phyloP scores from a whole-genome alignment of 2,113 vertebrate genomes.

The Lepus timidus region DNA sequence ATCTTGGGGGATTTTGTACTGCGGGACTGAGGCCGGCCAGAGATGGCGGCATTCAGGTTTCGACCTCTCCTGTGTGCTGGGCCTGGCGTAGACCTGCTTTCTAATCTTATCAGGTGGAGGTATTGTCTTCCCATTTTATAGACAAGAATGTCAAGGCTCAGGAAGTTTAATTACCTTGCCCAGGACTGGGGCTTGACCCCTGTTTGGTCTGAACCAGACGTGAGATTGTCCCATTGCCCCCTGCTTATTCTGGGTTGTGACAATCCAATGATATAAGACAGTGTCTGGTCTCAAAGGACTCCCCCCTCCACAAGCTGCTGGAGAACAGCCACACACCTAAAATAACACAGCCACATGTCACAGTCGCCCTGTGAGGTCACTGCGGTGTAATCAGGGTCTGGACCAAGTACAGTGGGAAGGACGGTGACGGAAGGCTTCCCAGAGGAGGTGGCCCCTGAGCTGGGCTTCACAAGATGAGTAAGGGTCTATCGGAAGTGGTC shows the following conservation, averaged over 20 bases:
- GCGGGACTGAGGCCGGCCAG: not conserved
- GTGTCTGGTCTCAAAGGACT: not conserved
- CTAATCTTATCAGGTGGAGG: not conserved
- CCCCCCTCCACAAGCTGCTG: too few relatives aligned
- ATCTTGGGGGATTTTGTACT: not conserved
- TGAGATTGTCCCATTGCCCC: fast-evolving
- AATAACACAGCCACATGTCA: too few relatives aligned
- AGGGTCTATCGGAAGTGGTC: not conserved
- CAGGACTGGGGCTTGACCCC: not conserved
- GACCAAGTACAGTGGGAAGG: not conserved
- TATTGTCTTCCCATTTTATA: not conserved
- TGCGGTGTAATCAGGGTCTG: not conserved
- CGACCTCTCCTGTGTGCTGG: not conserved
- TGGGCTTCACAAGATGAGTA: constrained; percentile 15
- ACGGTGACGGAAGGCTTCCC: not conserved
- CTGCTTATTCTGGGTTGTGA: not conserved
- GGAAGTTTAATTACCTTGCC: not conserved
- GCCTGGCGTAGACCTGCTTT: not conserved
- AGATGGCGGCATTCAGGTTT: not conserved
- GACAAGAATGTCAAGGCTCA: not conserved
- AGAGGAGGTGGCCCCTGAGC: not conserved
- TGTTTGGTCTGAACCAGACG: not conserved
- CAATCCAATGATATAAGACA: not conserved
- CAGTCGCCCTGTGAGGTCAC: not conserved
- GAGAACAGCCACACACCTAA: not conserved